Conservation (phyloP, 2,797 vertebrate species). For the Silurus lanzhouensis region DNA sequence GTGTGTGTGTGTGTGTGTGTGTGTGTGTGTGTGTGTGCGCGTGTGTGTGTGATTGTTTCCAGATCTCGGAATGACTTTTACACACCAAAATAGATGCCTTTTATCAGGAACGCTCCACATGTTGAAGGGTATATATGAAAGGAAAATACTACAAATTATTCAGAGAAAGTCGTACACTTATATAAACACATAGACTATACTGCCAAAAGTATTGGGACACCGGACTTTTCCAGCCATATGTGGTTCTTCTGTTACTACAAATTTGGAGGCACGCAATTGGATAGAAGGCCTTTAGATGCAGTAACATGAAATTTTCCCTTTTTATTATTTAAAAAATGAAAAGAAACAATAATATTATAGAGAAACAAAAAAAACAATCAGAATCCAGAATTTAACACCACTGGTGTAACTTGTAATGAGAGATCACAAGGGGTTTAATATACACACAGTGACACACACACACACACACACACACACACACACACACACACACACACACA, state of each 20-base stretch:
- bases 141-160: neutral
- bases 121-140: neutral
- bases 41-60: conserved; percentile 11
- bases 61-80: conserved; percentile 1
- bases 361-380: neutral
- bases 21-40: neutral
- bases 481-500: too few species aligned
- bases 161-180: neutral
- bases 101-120: neutral
- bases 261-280: too few species aligned
- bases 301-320: too few species aligned
- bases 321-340: too few species aligned
- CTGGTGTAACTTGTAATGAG: neutral
- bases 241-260: too few species aligned
- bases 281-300: too few species aligned
- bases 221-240: too few species aligned
- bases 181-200: neutral
- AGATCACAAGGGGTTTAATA: neutral
- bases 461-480: neutral
- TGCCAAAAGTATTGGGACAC: neutral
- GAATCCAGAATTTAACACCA: neutral
- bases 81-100: neutral
- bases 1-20: neutral
- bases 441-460: neutral
- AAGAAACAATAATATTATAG: neutral